Base-by-base conservation (phyloP, 2,888 invertebrate genomes). In the Caenorhabditis sp. region DNA sequence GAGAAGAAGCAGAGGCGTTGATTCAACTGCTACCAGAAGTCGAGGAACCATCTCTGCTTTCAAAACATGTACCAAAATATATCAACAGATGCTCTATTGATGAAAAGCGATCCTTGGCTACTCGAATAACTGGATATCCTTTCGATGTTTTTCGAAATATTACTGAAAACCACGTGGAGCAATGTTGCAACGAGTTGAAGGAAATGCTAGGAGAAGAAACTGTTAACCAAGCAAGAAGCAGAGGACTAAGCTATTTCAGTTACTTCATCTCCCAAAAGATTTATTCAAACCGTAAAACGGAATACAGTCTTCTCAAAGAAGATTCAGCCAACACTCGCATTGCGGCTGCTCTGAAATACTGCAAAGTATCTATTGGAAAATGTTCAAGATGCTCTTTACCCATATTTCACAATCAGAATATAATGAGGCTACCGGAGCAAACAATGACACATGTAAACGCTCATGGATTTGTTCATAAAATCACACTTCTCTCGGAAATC, bases 391-490 rank as follows among this genome's bases (percentile, higher is more conserved):
- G 77, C n/a, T 12, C 19, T 8, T 8, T 5, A 16, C 63, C 28
- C 1, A 49, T 77, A 35, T 77, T 63, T 22, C 54, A 28, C 10
- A 35, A 63, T 1, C 44, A 70, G 12, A 22, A 63, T 22, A 69
- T 69, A 0, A 38, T 77, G 44, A 14, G 49, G 2, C 63, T 68
- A 16, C 54, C 47, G 16, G 58, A 77, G 14, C 41, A 59, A 3
- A 70, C 51, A 28, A 63, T 77, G 44, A 59, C 54, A 0, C 77
- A 77, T 63, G 77, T 82, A 0, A 82, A 77, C 44, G 68, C 58
- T 10, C 59, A 73, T 14, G 77, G 82, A 16, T 56, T 54, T 22
- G 68, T 68, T n/a, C 68, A 73, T 35, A 64, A 68, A 54, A 54
- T 82, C n/a, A 61, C 68, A 1, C 24, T 77, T 14, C 44, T 77